A percentile compares a stretch with the other conserved stretches of the same genome.
These are phyloP conservation scores for Eudemis profundana DNA, from an alignment of 2,888 invertebrate genomes.

Conservation along the genomic window DNA sequence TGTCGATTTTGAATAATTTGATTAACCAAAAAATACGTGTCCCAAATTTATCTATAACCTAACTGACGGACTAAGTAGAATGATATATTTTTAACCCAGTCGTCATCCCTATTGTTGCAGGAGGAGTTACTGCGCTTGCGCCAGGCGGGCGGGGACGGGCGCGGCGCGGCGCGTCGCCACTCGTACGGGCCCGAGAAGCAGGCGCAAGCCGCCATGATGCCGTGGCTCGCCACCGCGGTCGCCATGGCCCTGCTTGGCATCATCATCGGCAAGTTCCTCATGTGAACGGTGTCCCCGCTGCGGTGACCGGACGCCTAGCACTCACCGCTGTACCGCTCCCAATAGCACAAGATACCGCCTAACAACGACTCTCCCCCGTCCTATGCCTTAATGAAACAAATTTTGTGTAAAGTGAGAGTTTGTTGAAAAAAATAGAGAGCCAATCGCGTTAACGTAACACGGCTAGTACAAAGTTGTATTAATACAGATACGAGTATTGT, in stretches of 20 bases:
- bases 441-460: too few relatives aligned
- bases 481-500: too few relatives aligned
- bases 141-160: constrained; percentile 71
- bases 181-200: constrained; percentile 84
- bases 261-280: constrained; percentile 92
- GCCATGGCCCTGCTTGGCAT: constrained; percentile 90
- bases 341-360: too few relatives aligned
- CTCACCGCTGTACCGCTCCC: constrained; percentile 70
- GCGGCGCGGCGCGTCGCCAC: constrained; percentile 69
- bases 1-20: too few relatives aligned
- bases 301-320: constrained; percentile 66
- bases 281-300: constrained; percentile 86
- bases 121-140: constrained; percentile 88
- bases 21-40: too few relatives aligned
- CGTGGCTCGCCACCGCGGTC: constrained; percentile 88
- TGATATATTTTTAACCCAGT: background rate
- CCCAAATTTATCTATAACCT: too few relatives aligned
- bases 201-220: constrained; percentile 85
- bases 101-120: constrained; percentile 67
- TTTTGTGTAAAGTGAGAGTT: too few relatives aligned
- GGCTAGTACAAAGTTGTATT: too few relatives aligned
- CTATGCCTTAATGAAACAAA: too few relatives aligned
- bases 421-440: too few relatives aligned
- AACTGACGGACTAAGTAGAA: too few relatives aligned
- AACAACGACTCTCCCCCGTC: too few relatives aligned